Evolutionary conservation across 1,140 invertebrate species (phyloP).

Genomic region (Spodoptera litura): DNA sequence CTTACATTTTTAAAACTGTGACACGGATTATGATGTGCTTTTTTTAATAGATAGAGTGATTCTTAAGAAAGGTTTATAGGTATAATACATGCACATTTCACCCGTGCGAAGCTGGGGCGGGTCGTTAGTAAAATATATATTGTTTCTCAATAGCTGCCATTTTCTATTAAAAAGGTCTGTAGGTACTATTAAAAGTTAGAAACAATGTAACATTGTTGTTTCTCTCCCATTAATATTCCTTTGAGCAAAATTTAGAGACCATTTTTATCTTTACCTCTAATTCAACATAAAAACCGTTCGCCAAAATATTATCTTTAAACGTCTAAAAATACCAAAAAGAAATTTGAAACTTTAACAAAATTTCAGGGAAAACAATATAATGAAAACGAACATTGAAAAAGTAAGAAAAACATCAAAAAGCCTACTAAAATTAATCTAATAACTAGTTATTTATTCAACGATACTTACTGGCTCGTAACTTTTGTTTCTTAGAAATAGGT

Average conservation of each 20-base stretch:
- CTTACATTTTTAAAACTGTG: too few relatives aligned
- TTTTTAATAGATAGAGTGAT: too few relatives aligned
- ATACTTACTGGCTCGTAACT: not conserved
- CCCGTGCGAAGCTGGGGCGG: too few relatives aligned
- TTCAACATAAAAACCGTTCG: not conserved
- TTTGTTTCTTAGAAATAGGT: slow-evolving; percentile 10
- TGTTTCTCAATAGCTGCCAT: too few relatives aligned
- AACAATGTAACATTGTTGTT: too few relatives aligned
- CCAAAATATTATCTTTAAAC: not conserved
- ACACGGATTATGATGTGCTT: too few relatives aligned
- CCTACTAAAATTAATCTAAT: not conserved
- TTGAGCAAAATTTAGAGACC: not conserved
- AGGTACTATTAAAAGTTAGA: too few relatives aligned
- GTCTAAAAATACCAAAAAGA: not conserved
- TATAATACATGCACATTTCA: too few relatives aligned
- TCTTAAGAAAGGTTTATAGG: too few relatives aligned
- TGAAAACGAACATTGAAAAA: not conserved
- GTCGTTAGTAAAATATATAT: too few relatives aligned
- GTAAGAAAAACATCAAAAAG: slow-evolving; percentile 10
- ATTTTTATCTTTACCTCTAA: not conserved
- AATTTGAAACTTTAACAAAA: slow-evolving; percentile 5
- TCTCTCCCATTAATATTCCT: too few relatives aligned
- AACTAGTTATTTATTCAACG: not conserved
- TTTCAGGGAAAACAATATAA: not conserved
- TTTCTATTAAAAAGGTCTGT: too few relatives aligned